phyloP scores from a whole-genome alignment of 2,113 vertebrate species.

The Mixornis gularis region DNA sequence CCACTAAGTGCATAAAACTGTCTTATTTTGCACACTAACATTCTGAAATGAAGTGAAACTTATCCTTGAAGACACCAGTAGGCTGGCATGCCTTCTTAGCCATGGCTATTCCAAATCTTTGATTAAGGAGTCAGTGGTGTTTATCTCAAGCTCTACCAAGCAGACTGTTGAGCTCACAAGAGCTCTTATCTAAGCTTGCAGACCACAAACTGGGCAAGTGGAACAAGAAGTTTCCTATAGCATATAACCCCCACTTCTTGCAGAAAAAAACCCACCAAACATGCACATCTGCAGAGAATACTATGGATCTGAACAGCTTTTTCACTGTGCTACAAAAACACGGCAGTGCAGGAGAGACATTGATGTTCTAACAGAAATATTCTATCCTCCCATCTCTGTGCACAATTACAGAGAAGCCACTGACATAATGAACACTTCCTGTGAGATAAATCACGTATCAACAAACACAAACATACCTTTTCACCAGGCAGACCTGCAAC shows the following conservation, averaged over 20 bases:
- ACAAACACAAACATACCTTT: constrained; percentile 57
- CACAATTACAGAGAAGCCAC: not conserved
- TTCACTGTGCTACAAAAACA: not conserved
- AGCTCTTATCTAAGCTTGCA: not conserved
- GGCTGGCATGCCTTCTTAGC: not conserved
- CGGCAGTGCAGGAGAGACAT: not conserved
- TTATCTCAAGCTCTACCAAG: not conserved
- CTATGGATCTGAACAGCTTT: not conserved
- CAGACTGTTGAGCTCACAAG: not conserved
- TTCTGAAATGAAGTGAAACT: not conserved
- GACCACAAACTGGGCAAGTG: not conserved
- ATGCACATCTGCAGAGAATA: not conserved
- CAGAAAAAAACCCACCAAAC: accelerated
- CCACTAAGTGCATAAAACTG: not conserved
- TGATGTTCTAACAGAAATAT: not conserved
- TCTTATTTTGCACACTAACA: not conserved
- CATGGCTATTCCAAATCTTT: not conserved
- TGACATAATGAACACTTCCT: not conserved
- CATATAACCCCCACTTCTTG: not conserved
- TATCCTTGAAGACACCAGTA: not conserved
- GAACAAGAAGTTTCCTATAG: not conserved
- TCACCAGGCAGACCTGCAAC: constrained; percentile 66
- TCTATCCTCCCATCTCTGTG: not conserved
- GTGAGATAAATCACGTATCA: accelerated
- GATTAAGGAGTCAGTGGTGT: not conserved